These are phyloP conservation scores for Pipistrellus pygmaeus DNA, from an alignment of 2,797 vertebrate species.

Conservation along the genomic window DNA sequence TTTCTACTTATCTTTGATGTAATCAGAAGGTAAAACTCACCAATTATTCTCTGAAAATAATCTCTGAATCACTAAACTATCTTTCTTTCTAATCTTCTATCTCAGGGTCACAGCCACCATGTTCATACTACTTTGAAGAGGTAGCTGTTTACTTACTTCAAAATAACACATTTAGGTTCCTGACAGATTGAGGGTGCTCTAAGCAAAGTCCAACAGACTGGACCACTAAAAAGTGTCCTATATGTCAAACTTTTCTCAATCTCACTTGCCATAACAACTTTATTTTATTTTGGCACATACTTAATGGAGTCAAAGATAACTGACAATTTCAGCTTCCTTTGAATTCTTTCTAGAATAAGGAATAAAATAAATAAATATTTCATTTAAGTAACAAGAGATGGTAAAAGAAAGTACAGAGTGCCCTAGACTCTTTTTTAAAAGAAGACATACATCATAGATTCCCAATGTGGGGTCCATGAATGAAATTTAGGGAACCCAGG, in stretches of 20 bases:
- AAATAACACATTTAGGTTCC: constrained; percentile 37
- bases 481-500: background rate
- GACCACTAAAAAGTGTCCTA: background rate
- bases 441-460: background rate
- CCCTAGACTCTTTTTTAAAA: constrained; percentile 30
- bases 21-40: constrained; percentile 26
- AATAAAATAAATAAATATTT: constrained; percentile 7
- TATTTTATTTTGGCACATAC: constrained; percentile 26
- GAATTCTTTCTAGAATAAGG: constrained; percentile 40
- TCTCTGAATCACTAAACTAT: background rate
- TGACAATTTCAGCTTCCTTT: constrained; percentile 33
- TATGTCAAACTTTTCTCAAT: constrained; percentile 33
- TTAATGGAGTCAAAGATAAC: background rate
- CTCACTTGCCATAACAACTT: background rate
- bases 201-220: background rate
- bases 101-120: background rate
- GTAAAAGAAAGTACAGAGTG: background rate
- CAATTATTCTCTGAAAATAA: background rate
- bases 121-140: background rate
- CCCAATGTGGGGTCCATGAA: background rate
- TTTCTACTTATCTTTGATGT: constrained; percentile 23
- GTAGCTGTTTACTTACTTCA: constrained; percentile 16
- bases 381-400: background rate
- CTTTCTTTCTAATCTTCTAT: background rate
- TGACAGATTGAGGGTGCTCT: background rate